Percentiles rank a stretch among this genome's conserved stretches.
Evolutionary conservation across 2,113 vertebrate species (phyloP).

Genomic region (Hiodon alosoides): DNA sequence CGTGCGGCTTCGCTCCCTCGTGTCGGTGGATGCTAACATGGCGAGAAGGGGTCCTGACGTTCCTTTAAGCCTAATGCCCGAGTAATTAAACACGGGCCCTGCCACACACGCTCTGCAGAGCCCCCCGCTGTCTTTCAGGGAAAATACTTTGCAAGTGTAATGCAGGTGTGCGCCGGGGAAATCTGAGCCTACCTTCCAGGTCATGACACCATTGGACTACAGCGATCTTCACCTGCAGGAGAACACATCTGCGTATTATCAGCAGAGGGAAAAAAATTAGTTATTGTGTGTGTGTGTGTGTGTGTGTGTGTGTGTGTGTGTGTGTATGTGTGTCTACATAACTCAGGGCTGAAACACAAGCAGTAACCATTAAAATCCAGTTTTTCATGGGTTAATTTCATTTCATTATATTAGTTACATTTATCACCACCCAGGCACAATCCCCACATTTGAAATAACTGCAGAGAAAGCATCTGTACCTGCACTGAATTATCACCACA

Average conservation of each 20-base stretch:
- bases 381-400: constrained; percentile 11
- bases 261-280: not conserved
- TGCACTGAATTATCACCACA: constrained; percentile 18
- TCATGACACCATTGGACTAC: too few relatives aligned
- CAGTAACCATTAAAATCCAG: not conserved
- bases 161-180: too few relatives aligned
- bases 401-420: constrained; percentile 16
- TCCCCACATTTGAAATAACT: not conserved
- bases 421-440: constrained; percentile 4
- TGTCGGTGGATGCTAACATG: not conserved
- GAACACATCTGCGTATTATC: not conserved
- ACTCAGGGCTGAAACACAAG: not conserved
- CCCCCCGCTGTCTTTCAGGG: not conserved
- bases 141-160: not conserved
- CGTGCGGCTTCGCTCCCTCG: not conserved
- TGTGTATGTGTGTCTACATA: not conserved
- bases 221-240: too few relatives aligned
- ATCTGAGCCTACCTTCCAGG: too few relatives aligned
- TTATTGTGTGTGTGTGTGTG: not conserved
- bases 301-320: not conserved
- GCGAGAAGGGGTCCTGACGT: not conserved
- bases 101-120: not conserved
- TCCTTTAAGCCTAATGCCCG: not conserved
- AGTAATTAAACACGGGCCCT: not conserved
- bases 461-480: constrained; percentile 4